Evolutionary conservation across 1,140 invertebrate genomes (phyloP), one percentile per base, ranked within the genome.

Genomic region (Papilio machaon): DNA sequence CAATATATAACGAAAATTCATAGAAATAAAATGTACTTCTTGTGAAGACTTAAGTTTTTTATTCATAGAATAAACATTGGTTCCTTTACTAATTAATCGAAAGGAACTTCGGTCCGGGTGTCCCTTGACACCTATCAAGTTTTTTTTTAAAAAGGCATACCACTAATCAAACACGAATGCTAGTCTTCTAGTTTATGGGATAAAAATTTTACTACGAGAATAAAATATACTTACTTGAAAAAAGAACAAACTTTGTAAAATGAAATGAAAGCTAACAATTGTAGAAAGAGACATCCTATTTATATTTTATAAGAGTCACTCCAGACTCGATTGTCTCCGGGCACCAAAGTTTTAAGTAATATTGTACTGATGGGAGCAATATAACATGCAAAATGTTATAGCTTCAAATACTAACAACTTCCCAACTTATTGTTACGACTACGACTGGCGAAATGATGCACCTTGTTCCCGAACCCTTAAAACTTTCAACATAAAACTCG

Each of bases 391-490:
- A 70, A 70, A 70, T 70, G 64, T 70, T 70, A 70, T 70, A 70
- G 30, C 64, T 35, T 70, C 30, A 70, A 70, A 70, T 70, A 70
- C 30, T 35, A 70, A 70, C 64, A 70, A 70, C 64, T 70, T 70
- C 30, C 64, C 64, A 35, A 70, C 64, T 70, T 70, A 70, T 38
- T 70, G 30, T 70, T 35, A 70, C 64, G 64, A 38, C 64, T 35
- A 70, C 64, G 64, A 38, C 64, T 70, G 30, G 30, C 64, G 64
- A 70, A 70, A 70, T 67, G 64, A 67, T 70, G 64, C 64, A 70
- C 64, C 64, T 70, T 70, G 64, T 70, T 70, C 64, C 64, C 64
- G 64, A 70, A 70, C 64, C 64, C 64, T 70, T 70, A 70, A 70
- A 70, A 70, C 64, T 70, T 70, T 70, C 30, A 35, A 38, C 64